Base-by-base conservation (phyloP, 2,888 invertebrate species). In the Pammene fasciana region DNA sequence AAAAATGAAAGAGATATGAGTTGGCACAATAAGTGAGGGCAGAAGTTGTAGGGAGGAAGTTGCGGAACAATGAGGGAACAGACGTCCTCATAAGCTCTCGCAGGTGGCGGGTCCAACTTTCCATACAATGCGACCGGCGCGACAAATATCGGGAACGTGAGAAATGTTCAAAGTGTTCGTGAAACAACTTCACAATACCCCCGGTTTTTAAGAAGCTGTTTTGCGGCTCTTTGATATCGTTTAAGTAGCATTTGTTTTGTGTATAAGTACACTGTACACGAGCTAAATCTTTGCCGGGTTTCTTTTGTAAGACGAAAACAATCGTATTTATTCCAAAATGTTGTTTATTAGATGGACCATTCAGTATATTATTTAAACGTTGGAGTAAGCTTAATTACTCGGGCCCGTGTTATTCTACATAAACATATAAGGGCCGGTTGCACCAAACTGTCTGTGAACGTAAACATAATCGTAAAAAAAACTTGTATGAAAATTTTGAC, bases 91-190 rank as follows among this genome's bases (percentile, higher is more conserved):
- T 90, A 88, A 90, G 86, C 87, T 76, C 78, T 79, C 77, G 75
- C 88, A 88, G 89, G 85, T 88, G 81, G 83, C 79, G 71, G 67
- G 67, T 71, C 67, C 74, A 81, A 78, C 80, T 83, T 85, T 82
- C 79, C 79, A 82, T 79, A 85, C 82, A 83, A 82, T 81, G 75
- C 77, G 75, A 68, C 70, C 68, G 60, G 57, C 61, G 77, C 77
- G 78, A 79, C 78, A 81, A 82, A 82, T 82, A 83, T 80, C 71
- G 73, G 74, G 75, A 73, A 78, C 80, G 81, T 83, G 83, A 78
- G 80, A 84, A 80, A 76, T 71, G 72, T 71, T 65, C 72, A 77
- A 80, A 75, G 76, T 79, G 78, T 75, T 75, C 70, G 71, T 75
- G 65, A 73, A 74, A 78, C 73, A 74, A 78, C 68, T 75, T 75